phyloP scores from a whole-genome alignment of 2,113 vertebrate genomes.

The Heterochromis multidens region DNA sequence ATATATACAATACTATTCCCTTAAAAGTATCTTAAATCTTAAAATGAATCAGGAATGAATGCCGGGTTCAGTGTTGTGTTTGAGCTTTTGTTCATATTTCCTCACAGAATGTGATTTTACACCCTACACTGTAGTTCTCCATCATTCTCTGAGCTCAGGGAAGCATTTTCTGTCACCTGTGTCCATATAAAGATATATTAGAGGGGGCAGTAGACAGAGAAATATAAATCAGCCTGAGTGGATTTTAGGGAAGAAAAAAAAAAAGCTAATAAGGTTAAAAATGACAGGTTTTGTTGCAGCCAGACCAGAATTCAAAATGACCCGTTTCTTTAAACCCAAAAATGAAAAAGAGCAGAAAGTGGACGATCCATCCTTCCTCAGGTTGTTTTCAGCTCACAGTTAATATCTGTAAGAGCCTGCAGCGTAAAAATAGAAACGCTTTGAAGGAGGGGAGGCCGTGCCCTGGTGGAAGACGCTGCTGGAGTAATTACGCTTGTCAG shows the following conservation, averaged over 20 bases:
- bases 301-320: neutral
- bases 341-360: neutral
- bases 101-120: neutral
- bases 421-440: constrained; percentile 1
- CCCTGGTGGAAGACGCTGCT: neutral
- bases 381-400: neutral
- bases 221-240: neutral
- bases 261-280: neutral
- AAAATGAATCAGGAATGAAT: neutral
- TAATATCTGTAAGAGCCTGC: constrained; percentile 35
- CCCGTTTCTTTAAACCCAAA: neutral
- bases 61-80: neutral
- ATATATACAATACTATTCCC: no score
- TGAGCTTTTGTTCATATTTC: neutral
- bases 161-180: neutral
- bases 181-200: neutral
- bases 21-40: no score
- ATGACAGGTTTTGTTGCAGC: neutral
- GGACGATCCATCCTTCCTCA: neutral
- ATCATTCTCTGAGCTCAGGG: neutral
- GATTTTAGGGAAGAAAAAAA: neutral
- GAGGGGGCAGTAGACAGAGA: neutral
- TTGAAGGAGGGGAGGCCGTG: constrained; percentile 4
- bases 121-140: neutral
- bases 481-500: constrained; percentile 41